phyloP scores from a whole-genome alignment of 1,140 invertebrate genomes.

The Diachasmimorpha longicaudata region DNA sequence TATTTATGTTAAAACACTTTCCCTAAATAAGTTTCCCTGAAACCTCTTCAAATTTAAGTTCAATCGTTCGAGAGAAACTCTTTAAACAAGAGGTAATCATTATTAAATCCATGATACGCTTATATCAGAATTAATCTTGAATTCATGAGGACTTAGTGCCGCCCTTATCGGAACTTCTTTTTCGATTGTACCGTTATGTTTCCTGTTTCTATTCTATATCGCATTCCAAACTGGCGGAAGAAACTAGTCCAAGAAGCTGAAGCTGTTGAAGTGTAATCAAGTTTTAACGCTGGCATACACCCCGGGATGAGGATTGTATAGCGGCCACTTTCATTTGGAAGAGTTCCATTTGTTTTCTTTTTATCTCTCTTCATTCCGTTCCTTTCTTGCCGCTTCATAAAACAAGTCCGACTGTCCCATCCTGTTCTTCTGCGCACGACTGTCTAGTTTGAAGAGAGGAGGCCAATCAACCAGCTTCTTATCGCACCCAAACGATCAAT shows the following conservation, averaged over 20 bases:
- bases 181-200: constrained; percentile 21
- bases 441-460: constrained; percentile 32
- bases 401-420: not conserved
- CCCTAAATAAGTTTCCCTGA: not conserved
- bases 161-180: constrained; percentile 22
- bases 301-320: not conserved
- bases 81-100: not conserved
- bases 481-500: constrained; percentile 57
- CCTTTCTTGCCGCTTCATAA: not conserved
- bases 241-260: not conserved
- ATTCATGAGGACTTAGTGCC: constrained; percentile 10
- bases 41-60: not conserved
- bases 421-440: constrained; percentile 10
- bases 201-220: not conserved
- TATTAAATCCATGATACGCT: not conserved
- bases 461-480: constrained; percentile 59
- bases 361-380: constrained; percentile 2
- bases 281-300: not conserved
- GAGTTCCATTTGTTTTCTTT: not conserved
- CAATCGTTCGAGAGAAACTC: not conserved
- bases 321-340: not conserved
- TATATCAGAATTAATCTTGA: not conserved
- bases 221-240: not conserved
- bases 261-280: not conserved
- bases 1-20: too few species aligned